Conservation (phyloP, 2,888 invertebrate species). For the Neuroscelio doddi region DNA sequence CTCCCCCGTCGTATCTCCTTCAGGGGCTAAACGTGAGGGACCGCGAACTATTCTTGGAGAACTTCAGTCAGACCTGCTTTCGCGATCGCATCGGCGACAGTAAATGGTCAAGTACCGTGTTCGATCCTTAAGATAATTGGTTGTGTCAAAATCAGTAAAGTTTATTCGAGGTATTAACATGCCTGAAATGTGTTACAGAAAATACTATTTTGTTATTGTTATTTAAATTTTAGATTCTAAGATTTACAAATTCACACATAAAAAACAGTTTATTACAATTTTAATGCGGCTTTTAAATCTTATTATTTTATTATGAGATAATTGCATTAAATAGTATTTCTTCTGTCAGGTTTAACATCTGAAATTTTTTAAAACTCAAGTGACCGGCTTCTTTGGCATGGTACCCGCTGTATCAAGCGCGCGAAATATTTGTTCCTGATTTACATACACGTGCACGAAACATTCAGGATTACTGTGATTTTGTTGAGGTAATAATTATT, state of each 20-base stretch:
- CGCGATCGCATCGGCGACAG: constrained; percentile 58
- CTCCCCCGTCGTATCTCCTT: constrained; percentile 44
- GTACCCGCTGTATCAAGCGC: neutral
- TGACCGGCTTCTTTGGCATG: neutral
- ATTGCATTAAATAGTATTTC: neutral
- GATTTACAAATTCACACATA: no score
- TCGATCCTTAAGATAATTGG: constrained; percentile 26
- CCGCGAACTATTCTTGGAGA: constrained; percentile 70
- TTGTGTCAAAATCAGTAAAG: constrained; percentile 35
- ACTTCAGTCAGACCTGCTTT: constrained; percentile 65
- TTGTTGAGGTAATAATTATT: no score
- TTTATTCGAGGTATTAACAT: neutral
- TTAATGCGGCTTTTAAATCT: no score
- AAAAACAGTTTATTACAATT: no score
- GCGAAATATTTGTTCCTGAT: neutral
- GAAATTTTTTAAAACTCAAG: neutral
- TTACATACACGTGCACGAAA: no score
- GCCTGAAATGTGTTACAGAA: neutral
- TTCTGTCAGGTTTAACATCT: neutral
- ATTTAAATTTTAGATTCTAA: no score
- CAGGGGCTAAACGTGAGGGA: constrained; percentile 59
- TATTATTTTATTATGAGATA: no score
- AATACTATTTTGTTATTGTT: no score
- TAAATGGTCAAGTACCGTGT: constrained; percentile 41
- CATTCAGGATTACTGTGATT: no score